Evolutionary conservation across 2,113 vertebrate genomes (phyloP).

Genomic region (Motacilla alba): DNA sequence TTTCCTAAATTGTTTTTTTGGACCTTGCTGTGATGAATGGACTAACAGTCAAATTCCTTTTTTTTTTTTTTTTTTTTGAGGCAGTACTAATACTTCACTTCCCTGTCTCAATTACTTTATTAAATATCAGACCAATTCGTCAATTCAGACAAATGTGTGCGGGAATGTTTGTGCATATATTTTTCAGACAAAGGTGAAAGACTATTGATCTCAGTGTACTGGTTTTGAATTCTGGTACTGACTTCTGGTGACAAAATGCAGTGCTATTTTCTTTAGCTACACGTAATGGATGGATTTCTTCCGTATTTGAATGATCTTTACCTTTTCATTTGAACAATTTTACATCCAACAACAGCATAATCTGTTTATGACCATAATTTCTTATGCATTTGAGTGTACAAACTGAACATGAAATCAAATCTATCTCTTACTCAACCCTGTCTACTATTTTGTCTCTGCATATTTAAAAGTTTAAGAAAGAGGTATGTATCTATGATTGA

Average conservation of each 20-base stretch:
- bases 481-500: not conserved
- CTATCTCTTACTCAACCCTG: not conserved
- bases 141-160: not conserved
- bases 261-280: not conserved
- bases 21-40: not conserved
- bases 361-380: not conserved
- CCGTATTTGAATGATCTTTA: not conserved
- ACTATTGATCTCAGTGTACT: not conserved
- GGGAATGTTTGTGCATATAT: not conserved
- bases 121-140: not conserved
- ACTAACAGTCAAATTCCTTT: not conserved
- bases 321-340: not conserved
- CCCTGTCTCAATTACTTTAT: not conserved
- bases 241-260: not conserved
- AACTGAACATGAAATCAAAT: not conserved
- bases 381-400: not conserved
- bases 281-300: not conserved
- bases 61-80: not conserved
- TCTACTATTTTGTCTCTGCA: not conserved
- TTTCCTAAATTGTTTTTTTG: not conserved
- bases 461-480: not conserved
- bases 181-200: not conserved
- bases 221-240: not conserved
- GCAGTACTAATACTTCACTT: not conserved
- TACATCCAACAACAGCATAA: not conserved